A percentile compares a stretch with the other conserved stretches of the same genome.
Evolutionary conservation across 1,140 invertebrate genomes (phyloP).

Genomic region (Uloborus diversus): DNA sequence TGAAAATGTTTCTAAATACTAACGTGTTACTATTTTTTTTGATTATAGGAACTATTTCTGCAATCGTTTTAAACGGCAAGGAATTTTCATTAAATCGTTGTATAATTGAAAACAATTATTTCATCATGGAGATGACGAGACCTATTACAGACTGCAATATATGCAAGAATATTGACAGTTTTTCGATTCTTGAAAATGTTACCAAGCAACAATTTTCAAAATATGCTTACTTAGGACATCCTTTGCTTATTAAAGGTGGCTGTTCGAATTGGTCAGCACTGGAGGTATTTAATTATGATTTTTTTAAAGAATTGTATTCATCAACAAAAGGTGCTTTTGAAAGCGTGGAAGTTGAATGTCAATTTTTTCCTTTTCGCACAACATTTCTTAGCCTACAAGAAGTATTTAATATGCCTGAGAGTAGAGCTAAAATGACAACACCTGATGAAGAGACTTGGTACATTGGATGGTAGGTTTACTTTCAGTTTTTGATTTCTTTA

Average conservation of each 20-base stretch:
- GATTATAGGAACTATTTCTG: slow-evolving; percentile 7
- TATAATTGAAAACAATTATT: slow-evolving; percentile 75
- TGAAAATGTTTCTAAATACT: slow-evolving; percentile 16
- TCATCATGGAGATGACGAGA: slow-evolving; percentile 84
- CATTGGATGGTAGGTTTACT: slow-evolving; percentile 82
- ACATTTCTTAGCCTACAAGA: slow-evolving; percentile 79
- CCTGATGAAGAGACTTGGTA: slow-evolving; percentile 76
- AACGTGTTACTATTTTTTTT: slow-evolving; percentile 30
- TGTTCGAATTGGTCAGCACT: slow-evolving; percentile 80
- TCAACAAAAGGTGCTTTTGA: slow-evolving; percentile 61
- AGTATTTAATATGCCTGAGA: slow-evolving; percentile 75
- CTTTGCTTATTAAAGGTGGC: slow-evolving; percentile 86
- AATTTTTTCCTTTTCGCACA: slow-evolving; percentile 92
- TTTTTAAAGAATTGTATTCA: slow-evolving; percentile 82
- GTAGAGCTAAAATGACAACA: slow-evolving; percentile 68
- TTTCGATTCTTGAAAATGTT: slow-evolving; percentile 72
- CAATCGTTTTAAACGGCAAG: slow-evolving; percentile 23
- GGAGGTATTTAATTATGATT: slow-evolving; percentile 77
- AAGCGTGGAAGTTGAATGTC: slow-evolving; percentile 72
- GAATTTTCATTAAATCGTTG: slow-evolving; percentile 42
- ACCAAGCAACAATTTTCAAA: slow-evolving; percentile 74
- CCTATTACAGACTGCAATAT: slow-evolving; percentile 83
- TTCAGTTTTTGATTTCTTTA: background rate
- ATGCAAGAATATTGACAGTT: slow-evolving; percentile 72
- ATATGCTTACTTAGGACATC: slow-evolving; percentile 77